Evolutionary conservation across 1,140 invertebrate species (phyloP).

Genomic region (Sycobia sp.): DNA sequence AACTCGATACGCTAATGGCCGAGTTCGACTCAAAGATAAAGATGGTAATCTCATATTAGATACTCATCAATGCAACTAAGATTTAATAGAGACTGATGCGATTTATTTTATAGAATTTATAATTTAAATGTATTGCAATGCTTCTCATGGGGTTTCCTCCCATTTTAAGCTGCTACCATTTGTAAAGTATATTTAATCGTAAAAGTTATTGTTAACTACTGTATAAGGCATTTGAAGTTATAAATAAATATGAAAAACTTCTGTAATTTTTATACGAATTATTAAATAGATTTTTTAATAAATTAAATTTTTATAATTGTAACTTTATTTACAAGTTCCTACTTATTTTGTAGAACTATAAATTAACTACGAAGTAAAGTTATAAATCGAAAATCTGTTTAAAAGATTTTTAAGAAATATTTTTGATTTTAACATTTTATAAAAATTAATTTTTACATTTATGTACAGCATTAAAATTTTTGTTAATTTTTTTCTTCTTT

Average conservation of each 20-base stretch:
- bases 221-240: not conserved
- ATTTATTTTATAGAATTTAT: slow-evolving; percentile 9
- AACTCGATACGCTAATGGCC: slow-evolving; percentile 86
- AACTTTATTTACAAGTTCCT: not conserved
- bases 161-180: not conserved
- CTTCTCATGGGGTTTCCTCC: not conserved
- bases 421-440: not conserved
- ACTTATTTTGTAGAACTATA: not conserved
- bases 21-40: slow-evolving; percentile 84
- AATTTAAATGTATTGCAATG: not conserved
- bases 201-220: slow-evolving; percentile 7
- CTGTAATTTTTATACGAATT: slow-evolving; percentile 16
- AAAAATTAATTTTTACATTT: too few species aligned
- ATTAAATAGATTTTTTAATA: slow-evolving; percentile 1
- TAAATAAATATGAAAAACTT: not conserved
- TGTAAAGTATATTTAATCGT: not conserved
- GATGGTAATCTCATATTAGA: slow-evolving; percentile 82
- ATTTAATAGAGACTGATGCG: slow-evolving; percentile 7
- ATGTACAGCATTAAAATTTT: too few species aligned
- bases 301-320: not conserved
- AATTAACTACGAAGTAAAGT: too few species aligned
- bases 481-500: too few species aligned
- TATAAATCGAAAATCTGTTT: too few species aligned
- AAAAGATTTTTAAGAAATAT: too few species aligned
- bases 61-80: slow-evolving; percentile 50